These are phyloP conservation scores for Drosophila leonis DNA, from an alignment of 2,888 invertebrate genomes.

Conservation along the genomic window DNA sequence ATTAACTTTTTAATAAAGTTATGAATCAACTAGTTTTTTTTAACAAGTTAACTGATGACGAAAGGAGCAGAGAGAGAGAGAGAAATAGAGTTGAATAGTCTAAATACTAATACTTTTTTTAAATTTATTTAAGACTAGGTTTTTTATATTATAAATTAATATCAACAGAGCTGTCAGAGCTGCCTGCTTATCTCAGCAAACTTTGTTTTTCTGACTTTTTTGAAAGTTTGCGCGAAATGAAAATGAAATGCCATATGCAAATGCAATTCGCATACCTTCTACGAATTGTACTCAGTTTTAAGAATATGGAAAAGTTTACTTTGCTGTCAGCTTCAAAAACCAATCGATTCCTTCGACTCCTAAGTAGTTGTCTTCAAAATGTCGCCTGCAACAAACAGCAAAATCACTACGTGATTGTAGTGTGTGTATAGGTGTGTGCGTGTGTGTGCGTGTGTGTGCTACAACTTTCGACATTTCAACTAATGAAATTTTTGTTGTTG, in stretches of 20 bases:
- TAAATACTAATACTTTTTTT: background rate
- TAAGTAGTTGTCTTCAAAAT: constrained; percentile 24
- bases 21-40: background rate
- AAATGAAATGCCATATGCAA: constrained; percentile 59
- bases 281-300: constrained; percentile 22
- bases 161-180: background rate
- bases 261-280: constrained; percentile 49
- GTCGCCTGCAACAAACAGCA: constrained; percentile 18
- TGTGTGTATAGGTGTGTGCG: constrained; percentile 24
- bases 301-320: constrained; percentile 18
- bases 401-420: constrained; percentile 6
- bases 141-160: background rate
- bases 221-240: background rate
- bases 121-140: background rate
- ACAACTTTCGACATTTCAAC: constrained; percentile 71
- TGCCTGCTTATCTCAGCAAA: background rate
- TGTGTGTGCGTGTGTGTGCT: constrained; percentile 15
- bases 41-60: background rate
- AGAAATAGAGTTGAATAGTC: background rate
- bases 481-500: constrained; percentile 66
- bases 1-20: constrained; percentile 12
- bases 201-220: background rate
- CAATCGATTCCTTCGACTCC: constrained; percentile 40
- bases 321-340: constrained; percentile 32
- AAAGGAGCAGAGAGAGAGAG: background rate